Evolutionary conservation across 2,113 vertebrate genomes (phyloP), one percentile per base, ranked within the genome.

Genomic region (Phalacrocorax pelagicus): DNA sequence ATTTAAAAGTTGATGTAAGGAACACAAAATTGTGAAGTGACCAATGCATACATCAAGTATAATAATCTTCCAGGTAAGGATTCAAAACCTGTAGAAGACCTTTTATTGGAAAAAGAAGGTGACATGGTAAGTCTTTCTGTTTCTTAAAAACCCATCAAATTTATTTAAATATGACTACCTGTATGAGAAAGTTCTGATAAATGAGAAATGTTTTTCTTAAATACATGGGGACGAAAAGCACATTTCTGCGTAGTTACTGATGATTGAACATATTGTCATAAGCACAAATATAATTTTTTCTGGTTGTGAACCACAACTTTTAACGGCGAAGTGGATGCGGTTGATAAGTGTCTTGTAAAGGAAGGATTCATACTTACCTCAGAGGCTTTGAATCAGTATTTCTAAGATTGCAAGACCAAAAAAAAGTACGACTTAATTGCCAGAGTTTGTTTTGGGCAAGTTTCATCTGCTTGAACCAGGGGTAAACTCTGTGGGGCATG

Each of bases 21-120:
- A 85, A 63, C 42, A 18, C 38, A 46, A 52, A 58, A 27, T 62
- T 63, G 13, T 30, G 47, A 27, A 66, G 54, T 71, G 58, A 70
- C n/a, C 77, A 49, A 62, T 70, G 19, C 57, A 73, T 70, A 61
- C 59, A 58, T 95, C 21, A 84, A 88, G 16, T 89, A 15, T 92
- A 63, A 94, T 91, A 36, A 72, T 94, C 92, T 97, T 98, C 8
- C 97, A 99, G 99, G 97, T 89, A 98, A 96, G 86, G 96, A 94
- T 88, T 52, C 82, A 93, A 98, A 95, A 93, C 22, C 83, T 67
- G 61, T 84, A 75, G 96, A 96, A 67, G 82, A 96, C 18, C 92
- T 98, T 79, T 98, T 98, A 57, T 83, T 97, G 57, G 97, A 98
- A 70, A 99, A 98, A 94, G 98, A 97, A 84, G 90, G 70, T 80